Conservation (phyloP, 2,888 invertebrate genomes). For the Digitonthophagus gazella region DNA sequence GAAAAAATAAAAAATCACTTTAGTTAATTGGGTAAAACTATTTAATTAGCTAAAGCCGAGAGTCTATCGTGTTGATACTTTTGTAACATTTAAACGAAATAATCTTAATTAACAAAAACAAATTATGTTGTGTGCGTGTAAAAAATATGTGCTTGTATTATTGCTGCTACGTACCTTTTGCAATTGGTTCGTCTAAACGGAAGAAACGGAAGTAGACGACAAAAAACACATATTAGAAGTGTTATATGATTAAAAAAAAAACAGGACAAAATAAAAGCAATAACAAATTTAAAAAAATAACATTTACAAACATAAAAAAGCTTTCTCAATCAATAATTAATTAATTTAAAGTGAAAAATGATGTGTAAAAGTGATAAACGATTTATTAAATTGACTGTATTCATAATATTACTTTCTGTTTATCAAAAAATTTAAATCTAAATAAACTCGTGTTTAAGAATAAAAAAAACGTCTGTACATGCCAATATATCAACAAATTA, state of each 20-base stretch:
- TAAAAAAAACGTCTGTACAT: not conserved
- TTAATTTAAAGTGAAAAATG: too few species aligned
- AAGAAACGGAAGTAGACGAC: not conserved
- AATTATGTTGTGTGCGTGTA: not conserved
- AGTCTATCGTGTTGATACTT: not conserved
- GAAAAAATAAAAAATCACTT: constrained; percentile 22
- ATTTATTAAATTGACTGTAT: not conserved
- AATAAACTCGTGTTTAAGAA: not conserved
- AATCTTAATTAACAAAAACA: not conserved
- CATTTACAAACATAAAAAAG: not conserved
- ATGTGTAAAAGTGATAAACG: not conserved
- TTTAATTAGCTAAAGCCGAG: not conserved
- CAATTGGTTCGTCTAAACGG: not conserved
- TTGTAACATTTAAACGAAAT: not conserved
- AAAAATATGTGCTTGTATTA: not conserved
- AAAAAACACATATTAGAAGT: not conserved
- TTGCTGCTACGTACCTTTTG: not conserved
- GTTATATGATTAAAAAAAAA: not conserved
- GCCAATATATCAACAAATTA: not conserved
- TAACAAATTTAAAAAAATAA: not conserved
- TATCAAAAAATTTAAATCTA: too few species aligned
- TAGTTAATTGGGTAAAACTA: not conserved
- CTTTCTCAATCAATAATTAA: too few species aligned
- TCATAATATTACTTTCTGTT: not conserved
- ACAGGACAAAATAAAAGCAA: not conserved